Evolutionary conservation across 2,888 invertebrate genomes (phyloP), one percentile per base, ranked within the genome.

Genomic region (Empis livida): DNA sequence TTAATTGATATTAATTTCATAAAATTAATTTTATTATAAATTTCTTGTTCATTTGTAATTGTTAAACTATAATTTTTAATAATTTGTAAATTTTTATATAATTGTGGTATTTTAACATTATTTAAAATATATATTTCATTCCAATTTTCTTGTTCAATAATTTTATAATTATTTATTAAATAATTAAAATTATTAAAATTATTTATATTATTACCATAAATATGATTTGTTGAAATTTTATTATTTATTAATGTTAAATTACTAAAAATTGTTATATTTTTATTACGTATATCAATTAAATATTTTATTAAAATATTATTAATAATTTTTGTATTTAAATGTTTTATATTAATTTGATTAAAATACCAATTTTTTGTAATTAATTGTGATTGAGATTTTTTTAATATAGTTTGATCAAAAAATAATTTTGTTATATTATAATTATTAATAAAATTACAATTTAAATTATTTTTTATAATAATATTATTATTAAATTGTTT

Each of bases 401-500:
- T 31, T 31, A 16, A 42, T 31, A 31, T 42, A 30, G 20, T 20
- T 27, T 27, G 23, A 16, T 31, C 9, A 16, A 31, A 42, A 6
- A 42, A 30, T 15, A 30, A 3, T 6, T 30, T 30, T 16, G 16
- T 31, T 15, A 23, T 16, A 15, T 16, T 5, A 42, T 31, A 13
- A 27, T 31, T 27, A 27, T 27, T 27, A 27, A 27, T 42, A 16
- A 31, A 10, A 14, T 31, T 31, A 31, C 15, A 16, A 31, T 31
- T 42, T 13, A 16, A 16, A 5, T 15, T 13, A 39, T 39, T 13
- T 10, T 17, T 17, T 13, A 39, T 39, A 5, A 13, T 49, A 4
- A 66, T 50, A 3, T 53, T 54, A 2, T 49, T 45, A 2, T 38
- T 17, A 43, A 67, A 62, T 1, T 31, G 41, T 23, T 61, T 61